phyloP scores from a whole-genome alignment of 2,113 vertebrate species.

The Coregonus clupeaformis region DNA sequence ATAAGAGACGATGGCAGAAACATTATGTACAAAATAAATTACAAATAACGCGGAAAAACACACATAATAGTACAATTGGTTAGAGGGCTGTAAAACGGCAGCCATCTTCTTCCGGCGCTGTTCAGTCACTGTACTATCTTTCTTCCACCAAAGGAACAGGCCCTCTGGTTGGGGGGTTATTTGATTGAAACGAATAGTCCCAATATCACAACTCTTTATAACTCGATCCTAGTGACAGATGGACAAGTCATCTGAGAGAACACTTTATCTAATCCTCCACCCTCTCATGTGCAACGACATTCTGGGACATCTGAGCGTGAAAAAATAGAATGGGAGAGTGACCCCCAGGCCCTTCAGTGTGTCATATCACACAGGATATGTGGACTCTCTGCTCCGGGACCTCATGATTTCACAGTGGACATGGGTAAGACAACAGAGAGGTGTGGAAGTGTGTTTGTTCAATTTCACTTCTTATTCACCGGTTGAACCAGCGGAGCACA shows the following conservation, averaged over 20 bases:
- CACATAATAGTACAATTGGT: too few relatives aligned
- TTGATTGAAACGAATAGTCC: conserved; percentile 69
- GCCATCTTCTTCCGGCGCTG: too few relatives aligned
- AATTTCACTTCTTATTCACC: conserved; percentile 47
- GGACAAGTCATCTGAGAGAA: conserved; percentile 69
- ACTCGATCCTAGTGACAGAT: conserved; percentile 73
- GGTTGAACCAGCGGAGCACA: conserved; percentile 28
- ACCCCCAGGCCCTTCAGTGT: conserved; percentile 38
- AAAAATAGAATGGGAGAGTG: conserved; percentile 46
- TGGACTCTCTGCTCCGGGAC: conserved; percentile 18
- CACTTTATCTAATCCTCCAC: conserved; percentile 69
- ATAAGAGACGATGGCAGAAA: too few relatives aligned
- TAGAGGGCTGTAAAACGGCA: too few relatives aligned
- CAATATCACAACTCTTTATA: conserved; percentile 70
- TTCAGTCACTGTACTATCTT: conserved; percentile 34
- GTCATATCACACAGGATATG: conserved; percentile 17
- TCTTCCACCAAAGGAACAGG: conserved; percentile 41
- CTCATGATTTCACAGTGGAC: conserved; percentile 63
- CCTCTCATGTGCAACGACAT: conserved; percentile 65
- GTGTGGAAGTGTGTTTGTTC: conserved; percentile 66
- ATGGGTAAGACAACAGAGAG: conserved; percentile 55
- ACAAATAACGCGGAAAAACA: too few relatives aligned
- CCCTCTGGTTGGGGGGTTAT: conserved; percentile 59
- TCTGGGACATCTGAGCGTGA: conserved; percentile 50
- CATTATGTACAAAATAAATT: too few relatives aligned